Conservation (phyloP, 2,888 invertebrate genomes). For the Lasius fuliginosus region DNA sequence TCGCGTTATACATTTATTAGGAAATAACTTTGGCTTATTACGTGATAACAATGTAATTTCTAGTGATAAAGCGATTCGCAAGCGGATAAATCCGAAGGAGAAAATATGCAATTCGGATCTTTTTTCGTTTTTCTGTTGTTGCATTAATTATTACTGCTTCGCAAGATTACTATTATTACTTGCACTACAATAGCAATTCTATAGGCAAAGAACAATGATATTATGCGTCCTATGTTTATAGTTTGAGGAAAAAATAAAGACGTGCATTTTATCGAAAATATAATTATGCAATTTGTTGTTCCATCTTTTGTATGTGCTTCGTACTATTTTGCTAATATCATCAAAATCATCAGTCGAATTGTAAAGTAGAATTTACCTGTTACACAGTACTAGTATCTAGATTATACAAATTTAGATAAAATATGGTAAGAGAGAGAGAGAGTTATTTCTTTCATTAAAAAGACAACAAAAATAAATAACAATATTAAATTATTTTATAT, state of each 20-base stretch:
- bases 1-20: background rate
- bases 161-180: background rate
- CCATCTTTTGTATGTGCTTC: background rate
- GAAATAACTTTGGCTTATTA: background rate
- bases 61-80: background rate
- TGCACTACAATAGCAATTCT: constrained; percentile 3
- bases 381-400: background rate
- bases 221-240: background rate
- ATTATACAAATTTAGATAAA: background rate
- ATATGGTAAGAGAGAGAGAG: no score
- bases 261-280: background rate
- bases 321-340: background rate
- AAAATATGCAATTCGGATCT: constrained; percentile 3
- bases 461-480: background rate
- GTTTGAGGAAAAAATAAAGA: background rate
- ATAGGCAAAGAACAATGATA: background rate
- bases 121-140: background rate
- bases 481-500: background rate
- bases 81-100: background rate
- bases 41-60: constrained; percentile 4
- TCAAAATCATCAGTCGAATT: background rate
- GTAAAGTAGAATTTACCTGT: constrained; percentile 1
- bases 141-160: background rate
- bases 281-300: constrained; percentile 11
- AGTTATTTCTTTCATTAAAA: background rate